Conservation (phyloP, 2,113 vertebrate genomes). For the Danionella cerebrum region DNA sequence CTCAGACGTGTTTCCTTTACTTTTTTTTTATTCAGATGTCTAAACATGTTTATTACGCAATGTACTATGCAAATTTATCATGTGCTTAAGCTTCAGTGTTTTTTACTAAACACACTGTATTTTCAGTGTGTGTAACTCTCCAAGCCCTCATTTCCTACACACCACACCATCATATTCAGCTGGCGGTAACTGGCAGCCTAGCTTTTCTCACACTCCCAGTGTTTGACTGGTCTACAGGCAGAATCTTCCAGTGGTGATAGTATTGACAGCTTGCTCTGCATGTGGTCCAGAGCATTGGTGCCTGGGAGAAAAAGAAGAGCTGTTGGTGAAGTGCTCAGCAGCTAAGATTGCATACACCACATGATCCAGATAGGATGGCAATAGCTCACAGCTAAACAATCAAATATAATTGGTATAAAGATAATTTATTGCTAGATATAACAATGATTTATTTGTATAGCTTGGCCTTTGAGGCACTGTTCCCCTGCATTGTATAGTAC, state of each 20-base stretch:
- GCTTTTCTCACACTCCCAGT: slow-evolving; percentile 13
- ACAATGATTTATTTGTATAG: too few relatives aligned
- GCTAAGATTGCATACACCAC: neutral
- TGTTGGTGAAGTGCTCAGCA: slow-evolving; percentile 12
- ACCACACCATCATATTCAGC: slow-evolving; percentile 25
- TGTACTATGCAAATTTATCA: too few relatives aligned
- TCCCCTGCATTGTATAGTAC: too few relatives aligned
- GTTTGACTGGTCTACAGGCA: slow-evolving; percentile 24
- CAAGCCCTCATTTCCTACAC: slow-evolving; percentile 3
- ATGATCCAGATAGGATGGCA: neutral
- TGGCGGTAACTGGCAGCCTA: slow-evolving; percentile 17
- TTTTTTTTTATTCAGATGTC: too few relatives aligned
- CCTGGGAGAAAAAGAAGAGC: slow-evolving; percentile 11
- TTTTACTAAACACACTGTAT: neutral
- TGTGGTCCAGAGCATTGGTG: slow-evolving; percentile 28
- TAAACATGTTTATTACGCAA: too few relatives aligned
- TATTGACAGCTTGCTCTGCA: slow-evolving; percentile 33
- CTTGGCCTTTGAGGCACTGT: too few relatives aligned
- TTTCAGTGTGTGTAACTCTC: neutral
- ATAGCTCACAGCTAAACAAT: neutral
- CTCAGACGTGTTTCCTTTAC: slow-evolving; percentile 1
- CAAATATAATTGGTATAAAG: too few relatives aligned
- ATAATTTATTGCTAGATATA: too few relatives aligned
- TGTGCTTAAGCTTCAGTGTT: neutral
- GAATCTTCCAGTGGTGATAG: slow-evolving; percentile 37